Percentiles rank a stretch among this genome's conserved stretches.
These are phyloP conservation scores for Globicephala melas DNA, from an alignment of 2,113 vertebrate genomes.

Conservation along the genomic window DNA sequence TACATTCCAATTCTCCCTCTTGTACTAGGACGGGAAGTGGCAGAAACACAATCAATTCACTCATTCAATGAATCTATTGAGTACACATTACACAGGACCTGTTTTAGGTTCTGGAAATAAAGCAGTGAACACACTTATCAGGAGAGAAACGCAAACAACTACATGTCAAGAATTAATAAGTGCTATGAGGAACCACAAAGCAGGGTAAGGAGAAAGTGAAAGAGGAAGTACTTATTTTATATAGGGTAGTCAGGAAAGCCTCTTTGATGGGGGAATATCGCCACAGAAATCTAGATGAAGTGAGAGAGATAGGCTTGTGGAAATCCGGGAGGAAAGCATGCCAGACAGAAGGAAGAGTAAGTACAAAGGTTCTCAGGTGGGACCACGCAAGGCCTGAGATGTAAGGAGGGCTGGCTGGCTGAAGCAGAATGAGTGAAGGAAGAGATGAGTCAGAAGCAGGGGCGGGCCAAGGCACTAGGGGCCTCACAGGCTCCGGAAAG, in stretches of 20 bases:
- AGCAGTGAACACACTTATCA: background rate
- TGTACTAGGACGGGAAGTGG: background rate
- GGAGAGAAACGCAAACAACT: background rate
- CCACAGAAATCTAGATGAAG: background rate
- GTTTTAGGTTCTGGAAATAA: background rate
- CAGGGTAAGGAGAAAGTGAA: background rate
- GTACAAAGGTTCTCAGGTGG: background rate
- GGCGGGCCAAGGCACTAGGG: background rate
- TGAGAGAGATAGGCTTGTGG: background rate
- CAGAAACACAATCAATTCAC: background rate
- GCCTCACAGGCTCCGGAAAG: background rate
- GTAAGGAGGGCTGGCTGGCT: background rate
- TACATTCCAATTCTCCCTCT: background rate
- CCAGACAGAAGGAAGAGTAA: background rate
- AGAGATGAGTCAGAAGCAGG: background rate
- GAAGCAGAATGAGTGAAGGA: background rate
- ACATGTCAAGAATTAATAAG: background rate
- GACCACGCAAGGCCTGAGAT: background rate
- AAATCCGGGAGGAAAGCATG: background rate
- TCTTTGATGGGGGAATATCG: background rate
- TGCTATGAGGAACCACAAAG: background rate
- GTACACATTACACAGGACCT: background rate
- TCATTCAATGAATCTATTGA: background rate
- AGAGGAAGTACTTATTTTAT: background rate
- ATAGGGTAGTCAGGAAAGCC: background rate